phyloP scores from a whole-genome alignment of 1,140 invertebrate genomes.

The Listronotus oregonensis region DNA sequence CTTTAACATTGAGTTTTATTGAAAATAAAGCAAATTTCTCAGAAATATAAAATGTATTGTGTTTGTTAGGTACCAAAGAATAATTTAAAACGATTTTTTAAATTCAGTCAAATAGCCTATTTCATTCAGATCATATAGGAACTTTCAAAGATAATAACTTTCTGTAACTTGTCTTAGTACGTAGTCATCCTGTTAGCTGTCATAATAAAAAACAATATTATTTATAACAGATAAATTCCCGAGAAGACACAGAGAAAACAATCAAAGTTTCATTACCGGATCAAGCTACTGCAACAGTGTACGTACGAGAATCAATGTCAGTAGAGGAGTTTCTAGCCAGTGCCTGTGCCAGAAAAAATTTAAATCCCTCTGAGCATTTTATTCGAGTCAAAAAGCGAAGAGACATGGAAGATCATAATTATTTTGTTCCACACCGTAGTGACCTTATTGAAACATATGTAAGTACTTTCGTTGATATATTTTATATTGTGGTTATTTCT shows the following conservation, averaged over 20 bases:
- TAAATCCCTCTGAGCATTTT: conserved; percentile 94
- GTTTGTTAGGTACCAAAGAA: too few species aligned
- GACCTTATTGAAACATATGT: conserved; percentile 95
- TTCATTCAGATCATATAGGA: too few species aligned
- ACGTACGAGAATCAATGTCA: conserved; percentile 87
- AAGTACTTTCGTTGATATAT: conserved; percentile 59
- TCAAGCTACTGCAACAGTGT: conserved; percentile 75
- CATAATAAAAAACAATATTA: too few species aligned
- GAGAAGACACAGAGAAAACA: conserved; percentile 81
- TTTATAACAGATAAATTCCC: conserved; percentile 69
- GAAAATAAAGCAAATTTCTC: too few species aligned
- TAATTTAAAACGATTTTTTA: too few species aligned
- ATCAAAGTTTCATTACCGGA: conserved; percentile 91
- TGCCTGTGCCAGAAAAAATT: conserved; percentile 86
- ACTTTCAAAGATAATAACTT: too few species aligned
- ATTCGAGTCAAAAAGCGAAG: conserved; percentile 91
- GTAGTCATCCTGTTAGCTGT: too few species aligned
- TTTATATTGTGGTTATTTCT: too few species aligned
- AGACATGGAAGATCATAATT: conserved; percentile 94
- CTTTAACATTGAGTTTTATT: too few species aligned
- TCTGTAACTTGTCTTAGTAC: too few species aligned
- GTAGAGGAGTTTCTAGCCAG: conserved; percentile 93
- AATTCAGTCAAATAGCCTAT: too few species aligned
- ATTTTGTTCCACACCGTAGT: conserved; percentile 90
- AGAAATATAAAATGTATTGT: too few species aligned